Evolutionary conservation across 2,888 invertebrate species (phyloP).

Genomic region (Rhabditoides inermis): DNA sequence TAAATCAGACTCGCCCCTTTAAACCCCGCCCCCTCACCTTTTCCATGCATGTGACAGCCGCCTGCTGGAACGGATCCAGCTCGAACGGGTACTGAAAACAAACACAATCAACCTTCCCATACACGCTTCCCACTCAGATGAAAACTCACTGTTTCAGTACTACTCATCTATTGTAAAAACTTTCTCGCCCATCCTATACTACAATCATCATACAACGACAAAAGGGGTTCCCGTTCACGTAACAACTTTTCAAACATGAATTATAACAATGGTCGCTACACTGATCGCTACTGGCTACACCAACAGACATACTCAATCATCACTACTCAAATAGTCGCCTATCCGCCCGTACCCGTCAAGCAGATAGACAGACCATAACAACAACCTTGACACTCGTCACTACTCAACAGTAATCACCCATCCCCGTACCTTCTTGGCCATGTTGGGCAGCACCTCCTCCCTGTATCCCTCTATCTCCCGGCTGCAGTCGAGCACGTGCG

Average conservation of each 20-base stretch:
- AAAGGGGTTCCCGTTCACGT: neutral
- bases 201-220: neutral
- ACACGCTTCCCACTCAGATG: too few species aligned
- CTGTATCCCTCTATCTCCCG: conserved; percentile 19
- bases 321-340: too few species aligned
- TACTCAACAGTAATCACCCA: neutral
- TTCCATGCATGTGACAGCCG: conserved; percentile 85
- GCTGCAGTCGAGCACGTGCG: conserved; percentile 13
- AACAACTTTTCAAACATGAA: too few species aligned
- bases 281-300: too few species aligned
- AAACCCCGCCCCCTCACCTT: too few species aligned
- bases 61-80: conserved; percentile 91
- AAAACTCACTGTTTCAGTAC: neutral
- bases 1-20: conserved; percentile 54
- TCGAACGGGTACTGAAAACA: conserved; percentile 66
- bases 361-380: too few species aligned
- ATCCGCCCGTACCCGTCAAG: too few species aligned
- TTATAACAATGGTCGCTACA: too few species aligned
- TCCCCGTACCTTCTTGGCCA: conserved; percentile 25
- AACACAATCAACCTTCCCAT: neutral
- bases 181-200: too few species aligned
- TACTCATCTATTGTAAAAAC: neutral
- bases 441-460: conserved; percentile 13
- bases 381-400: too few species aligned
- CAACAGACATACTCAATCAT: too few species aligned